Evolutionary conservation across 2,113 vertebrate genomes (phyloP), one percentile per base, ranked within the genome.

Genomic region (Odontophorus gujanensis): DNA sequence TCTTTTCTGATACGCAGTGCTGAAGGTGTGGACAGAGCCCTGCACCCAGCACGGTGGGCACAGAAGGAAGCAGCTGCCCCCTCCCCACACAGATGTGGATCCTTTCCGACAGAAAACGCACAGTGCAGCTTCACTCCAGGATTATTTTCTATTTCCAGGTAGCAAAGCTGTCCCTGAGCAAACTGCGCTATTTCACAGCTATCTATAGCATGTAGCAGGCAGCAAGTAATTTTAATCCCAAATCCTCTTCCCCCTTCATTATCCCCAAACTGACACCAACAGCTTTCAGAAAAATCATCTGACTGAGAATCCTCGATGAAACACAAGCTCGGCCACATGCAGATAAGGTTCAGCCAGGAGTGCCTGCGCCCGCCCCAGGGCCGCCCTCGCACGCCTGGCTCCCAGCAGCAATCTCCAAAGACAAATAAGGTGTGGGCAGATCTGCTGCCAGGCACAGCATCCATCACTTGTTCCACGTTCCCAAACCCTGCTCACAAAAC

Each of bases 121-220:
- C 83, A 81, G 78, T 38, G 26, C 59, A 59, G 81, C 69, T 63
- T 84, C 72, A 32, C 79, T 66, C 36, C 1, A 4, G 93, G 92
- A 96, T 96, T 97, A 94, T 84, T 69, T 96, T 95, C 96, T 97
- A 96, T 97, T 97, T 97, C 82, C 97, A 97, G 94, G 95, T 94
- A 96, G 92, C 88, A 96, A 96, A 97, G 95, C 93, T 69, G 84
- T 84, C 93, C 93, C 84, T 0, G 19, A 93, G 81, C 88, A 95
- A 94, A 95, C 90, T 20, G 86, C n/a, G 0, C 84, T 80, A 16
- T 85, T 96, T 95, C 89, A 51, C 83, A 90, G 94, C 94, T 96
- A 96, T 96, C 90, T 97, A 96, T 93, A 97, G 95, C 81, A 91
- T 86, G 77, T 26, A 90, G 11, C 86, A 76, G 84, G 92, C 81